Conservation (phyloP, 1,140 invertebrate genomes). For the Drosophila obscura region DNA sequence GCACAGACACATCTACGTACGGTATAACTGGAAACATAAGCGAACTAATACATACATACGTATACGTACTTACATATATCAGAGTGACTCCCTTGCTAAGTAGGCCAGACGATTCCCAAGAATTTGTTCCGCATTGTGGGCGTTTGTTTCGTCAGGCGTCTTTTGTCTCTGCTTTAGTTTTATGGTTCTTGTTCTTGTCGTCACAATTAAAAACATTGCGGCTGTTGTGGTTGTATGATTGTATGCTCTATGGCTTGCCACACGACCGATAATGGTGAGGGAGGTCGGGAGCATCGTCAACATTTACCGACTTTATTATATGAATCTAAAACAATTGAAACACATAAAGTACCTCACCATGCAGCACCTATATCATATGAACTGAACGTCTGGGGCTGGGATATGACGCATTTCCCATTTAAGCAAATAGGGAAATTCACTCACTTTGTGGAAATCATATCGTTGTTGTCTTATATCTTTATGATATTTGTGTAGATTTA, state of each 20-base stretch:
- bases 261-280: conserved; percentile 39
- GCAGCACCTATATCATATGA: too few species aligned
- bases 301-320: too few species aligned
- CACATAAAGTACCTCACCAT: too few species aligned
- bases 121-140: conserved; percentile 16
- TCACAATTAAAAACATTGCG: conserved; percentile 36
- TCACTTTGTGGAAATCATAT: conserved; percentile 16
- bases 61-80: conserved; percentile 11
- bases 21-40: not conserved
- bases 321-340: too few species aligned
- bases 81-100: conserved; percentile 30
- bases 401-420: conserved; percentile 37
- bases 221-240: not conserved
- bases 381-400: too few species aligned
- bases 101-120: conserved; percentile 44
- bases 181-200: conserved; percentile 40
- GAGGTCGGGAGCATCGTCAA: conserved; percentile 27
- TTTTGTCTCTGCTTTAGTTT: conserved; percentile 36
- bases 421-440: conserved; percentile 46
- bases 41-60: not conserved
- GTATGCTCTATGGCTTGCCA: conserved; percentile 30
- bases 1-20: not conserved
- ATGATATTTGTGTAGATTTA: conserved; percentile 18
- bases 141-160: conserved; percentile 25
- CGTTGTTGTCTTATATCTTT: conserved; percentile 16